Conservation (phyloP, 1,140 invertebrate species). For the Drosophila subpulchrella region DNA sequence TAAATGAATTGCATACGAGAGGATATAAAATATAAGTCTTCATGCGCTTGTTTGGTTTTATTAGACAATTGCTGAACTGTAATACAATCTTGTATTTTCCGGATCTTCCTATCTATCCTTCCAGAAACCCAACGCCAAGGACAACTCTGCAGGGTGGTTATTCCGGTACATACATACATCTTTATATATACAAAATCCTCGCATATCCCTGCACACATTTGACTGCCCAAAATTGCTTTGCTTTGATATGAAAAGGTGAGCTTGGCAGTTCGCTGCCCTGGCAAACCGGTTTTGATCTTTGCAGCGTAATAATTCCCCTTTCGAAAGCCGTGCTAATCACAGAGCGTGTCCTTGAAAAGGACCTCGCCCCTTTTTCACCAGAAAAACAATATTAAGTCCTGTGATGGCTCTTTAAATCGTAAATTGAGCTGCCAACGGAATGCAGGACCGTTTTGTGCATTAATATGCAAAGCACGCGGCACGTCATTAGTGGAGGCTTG, state of each 20-base stretch:
- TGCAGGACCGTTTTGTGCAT: slow-evolving; percentile 55
- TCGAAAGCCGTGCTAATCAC: slow-evolving; percentile 34
- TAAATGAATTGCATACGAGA: background rate
- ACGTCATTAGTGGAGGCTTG: slow-evolving; percentile 33
- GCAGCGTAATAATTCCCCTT: slow-evolving; percentile 49
- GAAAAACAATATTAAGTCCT: background rate
- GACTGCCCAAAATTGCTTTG: slow-evolving; percentile 16
- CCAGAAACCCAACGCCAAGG: background rate
- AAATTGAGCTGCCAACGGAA: slow-evolving; percentile 69
- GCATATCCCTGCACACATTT: slow-evolving; percentile 12
- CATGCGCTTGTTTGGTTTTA: background rate
- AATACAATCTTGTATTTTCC: background rate
- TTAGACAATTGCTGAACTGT: background rate
- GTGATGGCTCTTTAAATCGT: slow-evolving; percentile 61
- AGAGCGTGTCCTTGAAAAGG: slow-evolving; percentile 6
- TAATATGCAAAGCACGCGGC: slow-evolving; percentile 78
- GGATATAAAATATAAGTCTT: background rate
- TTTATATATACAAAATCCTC: background rate
- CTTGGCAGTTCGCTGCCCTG: slow-evolving; percentile 3
- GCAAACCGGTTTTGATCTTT: slow-evolving; percentile 59
- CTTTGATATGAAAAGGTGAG: slow-evolving; percentile 34
- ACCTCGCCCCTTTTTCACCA: background rate
- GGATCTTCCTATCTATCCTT: background rate
- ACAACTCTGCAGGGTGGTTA: slow-evolving; percentile 17
- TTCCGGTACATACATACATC: background rate